These are phyloP conservation scores for Merops nubicus DNA, from an alignment of 2,113 vertebrate genomes.

Conservation along the genomic window DNA sequence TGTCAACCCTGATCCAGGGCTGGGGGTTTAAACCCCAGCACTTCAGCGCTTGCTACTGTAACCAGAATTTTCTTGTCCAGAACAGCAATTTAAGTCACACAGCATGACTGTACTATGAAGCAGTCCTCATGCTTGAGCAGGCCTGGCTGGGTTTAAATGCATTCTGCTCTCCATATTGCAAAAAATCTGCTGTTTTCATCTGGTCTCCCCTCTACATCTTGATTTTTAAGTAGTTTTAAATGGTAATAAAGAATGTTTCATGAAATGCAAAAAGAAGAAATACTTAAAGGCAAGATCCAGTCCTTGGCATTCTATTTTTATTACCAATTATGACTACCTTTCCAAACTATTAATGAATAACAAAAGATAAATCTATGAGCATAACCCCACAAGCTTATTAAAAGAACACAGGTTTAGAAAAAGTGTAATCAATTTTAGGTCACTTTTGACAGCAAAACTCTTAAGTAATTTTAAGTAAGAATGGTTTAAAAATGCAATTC, in stretches of 20 bases:
- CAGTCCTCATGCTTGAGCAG: neutral
- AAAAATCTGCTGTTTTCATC: neutral
- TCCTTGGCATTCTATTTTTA: neutral
- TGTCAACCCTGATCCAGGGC: too few relatives aligned
- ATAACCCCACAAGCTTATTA: neutral
- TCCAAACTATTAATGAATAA: neutral
- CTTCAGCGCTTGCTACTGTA: neutral
- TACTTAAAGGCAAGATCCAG: neutral
- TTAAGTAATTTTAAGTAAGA: neutral
- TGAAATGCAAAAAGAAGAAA: neutral
- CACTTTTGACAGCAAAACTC: neutral
- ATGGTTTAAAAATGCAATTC: neutral
- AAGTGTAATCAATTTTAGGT: neutral
- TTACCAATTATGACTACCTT: neutral
- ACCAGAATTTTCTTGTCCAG: neutral
- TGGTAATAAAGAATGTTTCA: neutral
- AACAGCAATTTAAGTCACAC: neutral
- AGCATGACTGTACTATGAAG: neutral
- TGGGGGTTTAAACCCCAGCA: too few relatives aligned
- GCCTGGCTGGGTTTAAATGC: neutral
- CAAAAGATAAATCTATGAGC: neutral
- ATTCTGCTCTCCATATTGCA: neutral
- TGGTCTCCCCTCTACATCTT: neutral
- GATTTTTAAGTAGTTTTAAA: neutral
- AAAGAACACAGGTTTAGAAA: neutral